Conservation (phyloP, 2,113 vertebrate species). For the Melanerpes aurifrons region DNA sequence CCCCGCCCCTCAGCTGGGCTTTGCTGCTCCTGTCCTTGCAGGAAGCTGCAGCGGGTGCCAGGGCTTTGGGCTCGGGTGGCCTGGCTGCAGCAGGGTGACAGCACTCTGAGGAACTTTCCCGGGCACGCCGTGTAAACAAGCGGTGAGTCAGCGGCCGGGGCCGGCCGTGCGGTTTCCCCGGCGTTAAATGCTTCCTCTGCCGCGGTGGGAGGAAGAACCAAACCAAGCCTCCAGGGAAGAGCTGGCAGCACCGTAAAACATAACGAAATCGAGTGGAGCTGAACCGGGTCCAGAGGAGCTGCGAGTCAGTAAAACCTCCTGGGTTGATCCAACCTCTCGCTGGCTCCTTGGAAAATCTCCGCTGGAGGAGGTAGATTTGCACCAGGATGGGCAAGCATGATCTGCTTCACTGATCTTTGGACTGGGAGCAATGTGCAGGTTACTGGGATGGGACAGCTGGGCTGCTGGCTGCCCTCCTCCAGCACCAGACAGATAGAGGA, state of each 20-base stretch:
- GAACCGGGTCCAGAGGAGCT: not conserved
- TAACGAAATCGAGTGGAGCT: not conserved
- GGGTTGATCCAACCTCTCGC: not conserved
- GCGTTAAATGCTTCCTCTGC: not conserved
- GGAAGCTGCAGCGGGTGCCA: not conserved
- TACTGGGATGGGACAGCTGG: rapidly evolving
- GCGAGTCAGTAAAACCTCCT: not conserved
- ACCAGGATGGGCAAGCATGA: not conserved
- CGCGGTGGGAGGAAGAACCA: not conserved
- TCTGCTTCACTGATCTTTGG: rapidly evolving
- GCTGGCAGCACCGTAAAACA: not conserved
- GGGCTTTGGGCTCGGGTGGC: not conserved
- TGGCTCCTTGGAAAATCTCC: not conserved
- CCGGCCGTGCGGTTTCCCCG: not conserved
- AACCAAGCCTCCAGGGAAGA: constrained; percentile 8
- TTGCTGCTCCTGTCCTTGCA: rapidly evolving
- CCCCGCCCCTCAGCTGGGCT: not conserved
- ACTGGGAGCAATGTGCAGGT: not conserved
- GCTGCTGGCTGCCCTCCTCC: not conserved
- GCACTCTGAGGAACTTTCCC: not conserved
- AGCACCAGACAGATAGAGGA: rapidly evolving
- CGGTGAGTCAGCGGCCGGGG: constrained; percentile 17
- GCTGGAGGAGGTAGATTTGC: not conserved
- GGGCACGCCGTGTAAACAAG: constrained; percentile 15
- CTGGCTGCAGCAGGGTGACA: not conserved